A percentile compares a stretch with the other conserved stretches of the same genome.
Conservation (phyloP, 2,888 invertebrate species). For the Tethea ocularis region DNA sequence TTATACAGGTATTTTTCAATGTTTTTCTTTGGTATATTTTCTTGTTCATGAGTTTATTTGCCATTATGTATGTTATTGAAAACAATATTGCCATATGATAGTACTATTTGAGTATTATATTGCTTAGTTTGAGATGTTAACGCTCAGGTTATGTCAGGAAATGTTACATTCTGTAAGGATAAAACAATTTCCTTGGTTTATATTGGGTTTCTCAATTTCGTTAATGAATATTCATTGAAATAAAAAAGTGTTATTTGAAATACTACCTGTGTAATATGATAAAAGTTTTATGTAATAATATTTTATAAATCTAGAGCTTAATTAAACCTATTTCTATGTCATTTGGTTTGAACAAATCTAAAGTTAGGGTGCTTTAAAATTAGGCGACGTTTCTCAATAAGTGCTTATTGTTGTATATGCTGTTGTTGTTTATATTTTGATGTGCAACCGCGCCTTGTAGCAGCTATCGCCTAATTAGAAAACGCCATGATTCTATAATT, state of each 20-base stretch:
- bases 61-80: no score
- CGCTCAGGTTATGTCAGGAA: no score
- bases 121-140: no score
- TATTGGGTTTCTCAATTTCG: no score
- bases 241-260: neutral
- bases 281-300: neutral
- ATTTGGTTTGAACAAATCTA: neutral
- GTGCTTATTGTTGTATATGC: neutral
- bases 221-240: no score
- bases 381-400: neutral
- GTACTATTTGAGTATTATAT: no score
- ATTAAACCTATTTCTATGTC: conserved; percentile 12
- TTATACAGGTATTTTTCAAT: conserved; percentile 19
- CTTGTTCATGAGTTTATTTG: neutral
- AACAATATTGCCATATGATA: no score
- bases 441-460: neutral
- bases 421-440: neutral
- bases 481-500: neutral
- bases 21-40: neutral
- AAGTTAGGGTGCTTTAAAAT: neutral
- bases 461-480: neutral
- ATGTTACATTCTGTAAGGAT: no score
- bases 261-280: conserved; percentile 2
- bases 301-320: neutral
- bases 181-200: no score